phyloP scores from a whole-genome alignment of 2,888 invertebrate species.

The Limnephilus lunatus region DNA sequence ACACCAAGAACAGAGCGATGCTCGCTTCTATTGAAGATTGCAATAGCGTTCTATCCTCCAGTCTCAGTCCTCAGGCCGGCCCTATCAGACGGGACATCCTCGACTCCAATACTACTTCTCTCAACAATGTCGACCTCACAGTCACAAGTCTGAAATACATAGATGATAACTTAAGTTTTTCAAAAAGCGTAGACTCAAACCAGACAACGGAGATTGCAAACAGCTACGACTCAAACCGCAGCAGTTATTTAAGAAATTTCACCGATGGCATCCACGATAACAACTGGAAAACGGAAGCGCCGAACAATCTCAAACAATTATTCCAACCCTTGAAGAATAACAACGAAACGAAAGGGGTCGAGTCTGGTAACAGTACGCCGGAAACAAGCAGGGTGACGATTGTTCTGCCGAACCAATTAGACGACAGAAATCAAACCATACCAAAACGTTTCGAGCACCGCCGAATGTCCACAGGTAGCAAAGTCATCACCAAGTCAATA shows the following conservation, averaged over 20 bases:
- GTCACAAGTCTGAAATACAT: conserved; percentile 81
- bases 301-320: conserved; percentile 59
- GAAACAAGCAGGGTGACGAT: conserved; percentile 28
- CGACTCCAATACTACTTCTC: conserved; percentile 74
- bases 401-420: conserved; percentile 8
- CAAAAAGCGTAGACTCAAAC: conserved; percentile 75
- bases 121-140: conserved; percentile 74
- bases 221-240: conserved; percentile 75
- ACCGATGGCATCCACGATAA: conserved; percentile 72
- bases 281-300: conserved; percentile 55
- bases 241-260: conserved; percentile 73
- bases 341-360: conserved; percentile 44
- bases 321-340: conserved; percentile 60
- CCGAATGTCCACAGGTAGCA: conserved; percentile 64
- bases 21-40: conserved; percentile 78
- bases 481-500: conserved; percentile 64
- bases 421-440: conserved; percentile 4
- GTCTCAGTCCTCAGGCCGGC: conserved; percentile 74
- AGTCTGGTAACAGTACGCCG: conserved; percentile 38
- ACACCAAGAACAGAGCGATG: conserved; percentile 74
- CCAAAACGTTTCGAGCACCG: background rate
- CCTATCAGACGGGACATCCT: conserved; percentile 71
- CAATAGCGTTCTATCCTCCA: conserved; percentile 73
- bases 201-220: conserved; percentile 76
- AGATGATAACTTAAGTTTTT: conserved; percentile 78